Base-by-base conservation (phyloP, 2,888 invertebrate species). In the Fragum fragum region DNA sequence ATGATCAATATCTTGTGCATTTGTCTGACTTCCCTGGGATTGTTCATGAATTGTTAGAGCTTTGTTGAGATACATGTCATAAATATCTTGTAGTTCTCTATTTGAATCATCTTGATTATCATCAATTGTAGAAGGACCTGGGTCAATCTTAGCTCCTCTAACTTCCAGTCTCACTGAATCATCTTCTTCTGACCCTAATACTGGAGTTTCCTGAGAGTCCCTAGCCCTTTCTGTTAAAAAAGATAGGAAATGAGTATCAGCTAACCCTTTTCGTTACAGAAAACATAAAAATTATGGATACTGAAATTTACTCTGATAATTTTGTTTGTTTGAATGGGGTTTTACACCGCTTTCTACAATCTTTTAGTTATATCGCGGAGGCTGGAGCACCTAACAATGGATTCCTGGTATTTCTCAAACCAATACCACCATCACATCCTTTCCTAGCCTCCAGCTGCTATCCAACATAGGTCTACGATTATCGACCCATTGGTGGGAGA, bases 11-110 rank as follows among this genome's bases (percentile, higher is more conserved):
- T 47, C 47, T 9, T 3, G n/a, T 3, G 3, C n/a, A 18, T n/a
- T n/a, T 18, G 7, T 47, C n/a, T 9, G n/a, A 6, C 21, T 21
- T 1, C 26, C 42, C 26, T 39, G 66, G 9, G 23, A 14, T 39
- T 66, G 23, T 18, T 39, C 66, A 42, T 66, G 66, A n/a, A 66
- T 32, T 21, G 66, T 42, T 7, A 66, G 42, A 23, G 66, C 66
- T 23, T 66, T 66, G 11, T 66, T 66, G 3, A 66, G 66, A n/a
- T 66, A 66, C 66, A 66, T 66, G 42, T 66, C 66, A 66, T 66
- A 66, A 42, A 66, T 66, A 23, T 66, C 66, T 21, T 66, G 36
- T 18, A 66, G 36, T 18, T 66, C 66, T 21, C 66, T 66, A 42
- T 66, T 66, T n/a, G 26, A 57, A 14, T 57, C 57, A 28, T 29